These are phyloP conservation scores for Plecotus auritus DNA, from an alignment of 2,113 vertebrate species.

Conservation along the genomic window DNA sequence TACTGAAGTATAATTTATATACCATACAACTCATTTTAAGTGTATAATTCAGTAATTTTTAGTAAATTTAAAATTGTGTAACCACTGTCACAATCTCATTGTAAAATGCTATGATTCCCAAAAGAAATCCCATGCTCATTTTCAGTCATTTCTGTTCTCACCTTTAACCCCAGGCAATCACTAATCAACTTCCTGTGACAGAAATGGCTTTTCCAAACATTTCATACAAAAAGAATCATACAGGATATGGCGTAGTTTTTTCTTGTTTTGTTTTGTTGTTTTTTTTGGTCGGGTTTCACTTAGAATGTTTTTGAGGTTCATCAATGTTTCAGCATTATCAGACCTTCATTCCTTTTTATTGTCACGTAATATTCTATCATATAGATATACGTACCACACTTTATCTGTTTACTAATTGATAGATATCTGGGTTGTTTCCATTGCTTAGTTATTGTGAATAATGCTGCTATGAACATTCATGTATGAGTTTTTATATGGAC, in stretches of 20 bases:
- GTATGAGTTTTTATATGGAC: background rate
- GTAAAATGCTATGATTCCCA: background rate
- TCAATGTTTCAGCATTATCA: background rate
- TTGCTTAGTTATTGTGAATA: background rate
- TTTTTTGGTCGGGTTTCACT: background rate
- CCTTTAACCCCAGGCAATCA: background rate
- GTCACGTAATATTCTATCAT: background rate
- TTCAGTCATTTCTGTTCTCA: background rate
- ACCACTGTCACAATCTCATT: background rate
- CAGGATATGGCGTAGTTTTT: background rate
- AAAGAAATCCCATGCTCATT: background rate
- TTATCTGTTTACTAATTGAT: background rate
- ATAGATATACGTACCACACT: background rate
- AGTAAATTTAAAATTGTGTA: background rate
- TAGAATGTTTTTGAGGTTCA: background rate
- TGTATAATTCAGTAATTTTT: background rate
- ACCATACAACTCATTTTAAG: background rate
- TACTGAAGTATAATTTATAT: background rate
- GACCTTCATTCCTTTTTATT: background rate
- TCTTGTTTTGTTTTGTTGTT: background rate
- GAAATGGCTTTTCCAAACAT: conserved; percentile 9
- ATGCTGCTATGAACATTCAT: background rate
- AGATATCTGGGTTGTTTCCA: background rate
- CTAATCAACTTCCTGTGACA: background rate
- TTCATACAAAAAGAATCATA: background rate